These are phyloP conservation scores for Corythornis madagascariensis DNA, from an alignment of 2,113 vertebrate species.

Conservation along the genomic window DNA sequence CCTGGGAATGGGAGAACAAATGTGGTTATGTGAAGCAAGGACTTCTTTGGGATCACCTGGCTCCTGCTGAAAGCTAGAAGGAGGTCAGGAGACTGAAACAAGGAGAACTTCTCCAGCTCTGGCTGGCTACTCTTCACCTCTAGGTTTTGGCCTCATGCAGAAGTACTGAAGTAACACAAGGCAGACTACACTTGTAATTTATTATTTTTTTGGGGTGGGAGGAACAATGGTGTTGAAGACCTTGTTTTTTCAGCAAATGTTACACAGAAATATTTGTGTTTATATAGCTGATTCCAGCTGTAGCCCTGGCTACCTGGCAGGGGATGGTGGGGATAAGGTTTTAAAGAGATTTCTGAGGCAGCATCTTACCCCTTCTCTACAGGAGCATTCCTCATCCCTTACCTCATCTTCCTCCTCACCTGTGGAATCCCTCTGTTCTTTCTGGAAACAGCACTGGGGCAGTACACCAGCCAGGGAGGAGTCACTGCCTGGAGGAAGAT, in stretches of 20 bases:
- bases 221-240: background rate
- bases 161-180: background rate
- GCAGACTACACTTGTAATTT: background rate
- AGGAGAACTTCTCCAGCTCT: background rate
- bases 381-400: slow-evolving; percentile 94
- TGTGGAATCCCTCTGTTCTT: slow-evolving; percentile 91
- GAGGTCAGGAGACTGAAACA: background rate
- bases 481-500: slow-evolving; percentile 94
- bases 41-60: background rate
- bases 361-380: background rate
- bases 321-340: background rate
- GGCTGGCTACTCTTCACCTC: background rate
- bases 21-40: slow-evolving; percentile 28
- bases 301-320: background rate
- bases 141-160: background rate
- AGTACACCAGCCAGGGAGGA: slow-evolving; percentile 90
- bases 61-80: background rate
- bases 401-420: slow-evolving; percentile 88
- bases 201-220: background rate
- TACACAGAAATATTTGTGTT: background rate
- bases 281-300: background rate
- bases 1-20: slow-evolving; percentile 7
- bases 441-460: slow-evolving; percentile 89
- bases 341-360: background rate
- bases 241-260: background rate